phyloP scores from a whole-genome alignment of 2,113 vertebrate genomes.

The Tretioscincus oriximinensis region DNA sequence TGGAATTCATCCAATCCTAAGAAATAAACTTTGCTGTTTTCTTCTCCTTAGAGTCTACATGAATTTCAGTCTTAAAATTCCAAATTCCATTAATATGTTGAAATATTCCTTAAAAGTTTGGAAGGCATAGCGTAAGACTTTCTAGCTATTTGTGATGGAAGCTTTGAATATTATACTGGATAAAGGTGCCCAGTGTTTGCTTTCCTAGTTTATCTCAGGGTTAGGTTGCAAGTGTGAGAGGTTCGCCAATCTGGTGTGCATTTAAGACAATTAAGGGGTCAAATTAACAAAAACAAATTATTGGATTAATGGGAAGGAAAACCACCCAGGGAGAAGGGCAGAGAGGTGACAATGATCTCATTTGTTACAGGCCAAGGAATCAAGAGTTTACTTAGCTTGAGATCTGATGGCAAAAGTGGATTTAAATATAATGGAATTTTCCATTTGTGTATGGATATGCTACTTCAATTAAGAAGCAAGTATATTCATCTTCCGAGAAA shows the following conservation, averaged over 20 bases:
- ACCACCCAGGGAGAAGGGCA: constrained; percentile 73
- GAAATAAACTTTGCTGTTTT: constrained; percentile 21
- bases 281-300: constrained; percentile 75
- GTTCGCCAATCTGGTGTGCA: constrained; percentile 71
- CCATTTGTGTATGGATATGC: constrained; percentile 40
- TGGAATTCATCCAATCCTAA: background rate
- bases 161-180: constrained; percentile 47
- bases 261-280: constrained; percentile 78
- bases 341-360: constrained; percentile 65
- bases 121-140: constrained; percentile 33
- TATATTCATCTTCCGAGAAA: constrained; percentile 52
- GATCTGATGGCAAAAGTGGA: constrained; percentile 13
- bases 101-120: constrained; percentile 7
- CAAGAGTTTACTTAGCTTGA: background rate
- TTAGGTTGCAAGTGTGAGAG: constrained; percentile 57
- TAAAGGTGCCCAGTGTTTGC: constrained; percentile 52
- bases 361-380: constrained; percentile 62
- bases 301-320: constrained; percentile 72
- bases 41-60: constrained; percentile 15
- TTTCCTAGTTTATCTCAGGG: constrained; percentile 58
- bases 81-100: constrained; percentile 23
- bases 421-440: constrained; percentile 39
- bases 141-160: constrained; percentile 35
- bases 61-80: constrained; percentile 39
- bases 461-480: constrained; percentile 26